Evolutionary conservation across 1,140 invertebrate genomes (phyloP).

Genomic region (Vollenhovia emeryi): DNA sequence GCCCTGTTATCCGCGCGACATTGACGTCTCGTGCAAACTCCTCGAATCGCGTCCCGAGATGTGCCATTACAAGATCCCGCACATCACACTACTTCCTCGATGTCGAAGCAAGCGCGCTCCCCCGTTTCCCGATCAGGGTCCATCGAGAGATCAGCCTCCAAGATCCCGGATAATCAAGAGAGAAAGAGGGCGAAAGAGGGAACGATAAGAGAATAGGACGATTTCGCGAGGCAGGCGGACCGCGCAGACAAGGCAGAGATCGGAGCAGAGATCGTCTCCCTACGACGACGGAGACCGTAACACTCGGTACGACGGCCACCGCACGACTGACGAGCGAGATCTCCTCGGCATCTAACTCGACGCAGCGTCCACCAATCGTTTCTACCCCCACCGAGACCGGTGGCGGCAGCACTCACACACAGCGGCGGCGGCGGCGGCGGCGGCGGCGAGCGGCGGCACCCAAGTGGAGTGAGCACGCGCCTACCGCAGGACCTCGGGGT

Average conservation of each 20-base stretch:
- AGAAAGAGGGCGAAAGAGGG: not conserved
- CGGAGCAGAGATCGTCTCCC: not conserved
- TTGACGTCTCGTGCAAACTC: slow-evolving; percentile 3
- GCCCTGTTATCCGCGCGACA: not conserved
- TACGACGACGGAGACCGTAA: slow-evolving; percentile 47
- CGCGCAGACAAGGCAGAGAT: not conserved
- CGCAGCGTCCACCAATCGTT: slow-evolving; percentile 82
- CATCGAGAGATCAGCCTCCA: not conserved
- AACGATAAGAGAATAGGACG: not conserved
- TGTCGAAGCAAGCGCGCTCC: slow-evolving; percentile 6
- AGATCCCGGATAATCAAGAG: not conserved
- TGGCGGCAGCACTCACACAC: slow-evolving; percentile 63
- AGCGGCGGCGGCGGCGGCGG: not conserved
- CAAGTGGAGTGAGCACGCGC: slow-evolving; percentile 67
- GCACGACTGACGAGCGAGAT: slow-evolving; percentile 82
- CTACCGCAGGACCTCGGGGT: slow-evolving; percentile 48
- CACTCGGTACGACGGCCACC: slow-evolving; percentile 79
- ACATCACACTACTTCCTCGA: slow-evolving; percentile 9
- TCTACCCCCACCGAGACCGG: slow-evolving; percentile 75
- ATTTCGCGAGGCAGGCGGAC: not conserved
- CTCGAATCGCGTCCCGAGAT: not conserved
- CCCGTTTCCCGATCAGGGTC: not conserved
- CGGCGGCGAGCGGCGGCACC: slow-evolving; percentile 58
- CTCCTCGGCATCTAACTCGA: slow-evolving; percentile 81
- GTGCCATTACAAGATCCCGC: slow-evolving; percentile 40